Evolutionary conservation across 2,888 invertebrate genomes (phyloP), one percentile per base, ranked within the genome.

Genomic region (Troides aeacus): DNA sequence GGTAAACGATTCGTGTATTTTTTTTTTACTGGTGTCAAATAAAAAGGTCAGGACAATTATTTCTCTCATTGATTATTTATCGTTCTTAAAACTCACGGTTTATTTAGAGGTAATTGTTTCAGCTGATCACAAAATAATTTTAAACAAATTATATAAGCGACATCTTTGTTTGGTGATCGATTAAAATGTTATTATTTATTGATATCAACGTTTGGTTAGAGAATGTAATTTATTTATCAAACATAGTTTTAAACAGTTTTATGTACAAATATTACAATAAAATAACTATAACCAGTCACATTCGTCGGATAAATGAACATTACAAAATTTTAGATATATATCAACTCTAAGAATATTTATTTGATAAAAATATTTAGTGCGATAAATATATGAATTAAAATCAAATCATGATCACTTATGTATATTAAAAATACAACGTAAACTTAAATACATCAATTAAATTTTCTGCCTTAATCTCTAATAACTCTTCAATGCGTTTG

Each of bases 401-500:
- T 65, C 57, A 58, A 62, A 69, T 30, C 39, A 46, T 61, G 23
- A 62, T 36, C 62, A 60, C 65, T 62, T 69, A 65, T 39, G 39
- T 39, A 10, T 65, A 64, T 42, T 60, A 62, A 69, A 61, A 50
- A 23, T 65, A 60, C 53, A 62, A 69, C 18, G 60, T 68, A 66
- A 65, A 64, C 64, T 68, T 71, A 67, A 46, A 46, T 60, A 56
- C 23, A 21, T 50, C 15, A 62, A 59, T 58, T 50, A 61, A 42
- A 63, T 59, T 50, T 66, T 53, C 62, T 66, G 70, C 59, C 63
- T 71, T 64, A 67, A 68, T 70, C 63, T 68, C 62, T 67, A 65
- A 72, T 75, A 81, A 78, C 77, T 81, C 82, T 86, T 81, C 81
- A 76, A 84, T 86, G 86, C 84, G 83, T 81, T 82, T 82, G 81